Conservation (phyloP, 2,797 vertebrate genomes). For the Brotula barbata region DNA sequence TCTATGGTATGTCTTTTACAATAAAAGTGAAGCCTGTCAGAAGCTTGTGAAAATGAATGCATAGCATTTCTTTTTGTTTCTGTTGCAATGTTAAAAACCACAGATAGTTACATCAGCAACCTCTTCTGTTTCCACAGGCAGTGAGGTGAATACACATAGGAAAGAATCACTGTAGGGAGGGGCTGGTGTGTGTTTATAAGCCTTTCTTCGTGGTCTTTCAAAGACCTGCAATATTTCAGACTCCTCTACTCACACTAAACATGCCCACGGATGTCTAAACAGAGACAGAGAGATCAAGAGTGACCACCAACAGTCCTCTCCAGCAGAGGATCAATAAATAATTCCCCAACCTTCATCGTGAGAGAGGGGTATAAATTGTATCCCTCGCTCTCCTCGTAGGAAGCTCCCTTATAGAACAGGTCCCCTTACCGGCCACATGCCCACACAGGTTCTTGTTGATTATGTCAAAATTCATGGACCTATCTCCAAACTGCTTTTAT, state of each 20-base stretch:
- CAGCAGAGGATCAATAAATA: conserved; percentile 60
- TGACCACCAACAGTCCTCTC: conserved; percentile 38
- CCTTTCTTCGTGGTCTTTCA: conserved; percentile 29
- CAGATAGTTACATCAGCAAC: conserved; percentile 27
- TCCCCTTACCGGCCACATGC: conserved; percentile 9
- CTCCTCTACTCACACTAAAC: conserved; percentile 24
- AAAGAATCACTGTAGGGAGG: conserved; percentile 10
- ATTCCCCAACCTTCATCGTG: conserved; percentile 56
- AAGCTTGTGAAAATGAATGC: neutral
- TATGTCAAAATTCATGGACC: conserved; percentile 31
- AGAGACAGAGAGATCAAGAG: conserved; percentile 26
- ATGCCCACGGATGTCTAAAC: conserved; percentile 25
- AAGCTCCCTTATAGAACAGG: conserved; percentile 48
- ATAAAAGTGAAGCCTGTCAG: conserved; percentile 2
- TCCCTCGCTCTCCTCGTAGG: conserved; percentile 14
- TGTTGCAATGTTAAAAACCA: conserved; percentile 14
- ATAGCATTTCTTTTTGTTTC: conserved; percentile 14
- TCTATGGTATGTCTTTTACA: conserved; percentile 1
- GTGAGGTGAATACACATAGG: neutral
- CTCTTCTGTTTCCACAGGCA: neutral
- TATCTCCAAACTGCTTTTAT: neutral
- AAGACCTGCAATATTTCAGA: conserved; percentile 36
- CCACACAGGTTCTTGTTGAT: conserved; percentile 35
- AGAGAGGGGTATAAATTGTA: conserved; percentile 48
- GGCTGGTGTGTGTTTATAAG: conserved; percentile 23